A percentile compares a stretch with the other conserved stretches of the same genome.
Evolutionary conservation across 2,113 vertebrate species (phyloP).

Genomic region (Odontophorus gujanensis): DNA sequence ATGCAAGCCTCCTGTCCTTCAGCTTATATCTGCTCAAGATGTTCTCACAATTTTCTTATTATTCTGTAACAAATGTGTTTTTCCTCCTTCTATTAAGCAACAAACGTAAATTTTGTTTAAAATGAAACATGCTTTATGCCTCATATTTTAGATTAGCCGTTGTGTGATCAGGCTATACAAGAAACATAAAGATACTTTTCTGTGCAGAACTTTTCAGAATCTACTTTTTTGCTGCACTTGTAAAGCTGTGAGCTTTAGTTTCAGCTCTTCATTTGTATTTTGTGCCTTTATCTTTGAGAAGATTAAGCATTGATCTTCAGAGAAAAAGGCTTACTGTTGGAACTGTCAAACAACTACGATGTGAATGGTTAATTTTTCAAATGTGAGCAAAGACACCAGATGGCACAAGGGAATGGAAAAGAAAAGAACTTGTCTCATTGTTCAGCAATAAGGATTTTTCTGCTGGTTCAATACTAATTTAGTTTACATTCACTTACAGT

Average conservation of each 20-base stretch:
- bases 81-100: background rate
- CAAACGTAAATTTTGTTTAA: background rate
- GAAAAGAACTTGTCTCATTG: conserved; percentile 39
- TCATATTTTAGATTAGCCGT: conserved; percentile 62
- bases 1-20: too few relatives aligned
- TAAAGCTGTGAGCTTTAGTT: conserved; percentile 54
- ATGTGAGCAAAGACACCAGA: conserved; percentile 67
- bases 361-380: conserved; percentile 61
- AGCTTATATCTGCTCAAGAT: too few relatives aligned
- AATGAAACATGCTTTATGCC: background rate
- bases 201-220: conserved; percentile 17
- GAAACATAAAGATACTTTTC: conserved; percentile 50
- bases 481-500: conserved; percentile 76
- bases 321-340: conserved; percentile 12
- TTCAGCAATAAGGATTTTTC: conserved; percentile 75
- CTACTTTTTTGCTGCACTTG: conserved; percentile 42
- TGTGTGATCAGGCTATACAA: conserved; percentile 46
- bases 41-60: too few relatives aligned
- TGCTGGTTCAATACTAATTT: conserved; percentile 78
- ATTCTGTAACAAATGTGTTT: background rate
- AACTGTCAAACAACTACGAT: conserved; percentile 11
- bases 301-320: conserved; percentile 38
- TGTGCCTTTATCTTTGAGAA: conserved; percentile 36
- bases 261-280: conserved; percentile 53
- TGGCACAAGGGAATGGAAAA: conserved; percentile 12